Percentiles rank a stretch among this genome's conserved stretches.
phyloP scores from a whole-genome alignment of 2,797 vertebrate species.

The Darevskia nairensis region DNA sequence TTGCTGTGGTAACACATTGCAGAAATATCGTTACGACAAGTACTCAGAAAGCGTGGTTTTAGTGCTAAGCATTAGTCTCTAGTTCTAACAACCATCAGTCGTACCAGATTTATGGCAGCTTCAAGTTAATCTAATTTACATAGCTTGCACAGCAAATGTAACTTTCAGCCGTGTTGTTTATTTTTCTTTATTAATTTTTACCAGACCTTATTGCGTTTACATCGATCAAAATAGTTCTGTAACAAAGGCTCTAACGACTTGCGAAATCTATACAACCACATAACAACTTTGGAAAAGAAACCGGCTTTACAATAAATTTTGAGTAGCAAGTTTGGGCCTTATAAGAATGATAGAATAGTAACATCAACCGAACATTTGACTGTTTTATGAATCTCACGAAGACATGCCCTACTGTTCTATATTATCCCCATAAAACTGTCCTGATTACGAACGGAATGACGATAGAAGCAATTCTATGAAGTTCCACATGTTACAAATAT shows the following conservation, averaged over 20 bases:
- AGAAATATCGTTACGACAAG: not conserved
- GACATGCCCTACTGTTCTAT: conserved; percentile 21
- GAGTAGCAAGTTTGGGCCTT: not conserved
- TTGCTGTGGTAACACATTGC: not conserved
- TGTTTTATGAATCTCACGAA: not conserved
- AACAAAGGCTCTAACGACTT: not conserved
- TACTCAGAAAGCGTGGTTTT: not conserved
- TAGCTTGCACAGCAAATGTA: too few relatives aligned
- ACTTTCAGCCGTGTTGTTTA: not conserved
- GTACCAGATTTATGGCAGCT: not conserved
- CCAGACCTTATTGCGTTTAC: not conserved
- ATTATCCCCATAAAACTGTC: conserved; percentile 43
- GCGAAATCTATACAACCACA: not conserved
- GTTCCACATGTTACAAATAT: conserved; percentile 43
- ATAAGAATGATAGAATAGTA: not conserved
- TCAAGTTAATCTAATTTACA: not conserved
- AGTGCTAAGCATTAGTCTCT: not conserved
- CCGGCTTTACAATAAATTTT: not conserved
- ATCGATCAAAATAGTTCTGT: not conserved
- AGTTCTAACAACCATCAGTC: not conserved
- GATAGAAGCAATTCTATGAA: conserved; percentile 40
- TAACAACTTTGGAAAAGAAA: not conserved
- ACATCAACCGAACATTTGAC: not conserved
- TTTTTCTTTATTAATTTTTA: conserved; percentile 6
- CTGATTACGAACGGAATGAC: conserved; percentile 41